These are phyloP conservation scores for Crax fasciolata DNA, from an alignment of 2,797 vertebrate species.

Conservation along the genomic window DNA sequence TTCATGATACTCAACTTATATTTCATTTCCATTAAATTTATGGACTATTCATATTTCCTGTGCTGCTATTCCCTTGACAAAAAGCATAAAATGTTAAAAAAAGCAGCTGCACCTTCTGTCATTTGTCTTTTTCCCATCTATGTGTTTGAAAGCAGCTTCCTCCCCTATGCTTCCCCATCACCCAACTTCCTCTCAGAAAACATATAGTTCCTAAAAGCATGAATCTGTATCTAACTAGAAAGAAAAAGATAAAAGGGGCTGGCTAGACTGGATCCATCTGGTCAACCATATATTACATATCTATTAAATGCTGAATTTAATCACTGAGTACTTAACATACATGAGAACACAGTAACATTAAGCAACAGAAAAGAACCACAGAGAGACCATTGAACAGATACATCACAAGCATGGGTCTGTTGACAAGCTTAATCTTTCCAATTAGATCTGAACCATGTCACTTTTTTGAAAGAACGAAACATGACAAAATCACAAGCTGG, in stretches of 20 bases:
- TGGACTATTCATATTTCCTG: not conserved
- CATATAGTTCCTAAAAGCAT: not conserved
- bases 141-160: not conserved
- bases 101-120: not conserved
- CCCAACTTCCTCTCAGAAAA: not conserved
- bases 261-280: not conserved
- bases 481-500: not conserved
- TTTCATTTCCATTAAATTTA: not conserved
- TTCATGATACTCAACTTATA: not conserved
- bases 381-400: not conserved
- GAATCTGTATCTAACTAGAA: not conserved
- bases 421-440: conserved; percentile 24
- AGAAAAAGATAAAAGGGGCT: not conserved
- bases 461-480: not conserved
- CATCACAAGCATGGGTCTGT: not conserved
- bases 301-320: conserved; percentile 15
- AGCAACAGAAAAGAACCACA: not conserved
- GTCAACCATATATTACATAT: not conserved
- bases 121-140: not conserved
- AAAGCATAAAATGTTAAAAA: conserved; percentile 17
- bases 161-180: not conserved
- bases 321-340: not conserved
- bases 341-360: not conserved
- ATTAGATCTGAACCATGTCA: not conserved
- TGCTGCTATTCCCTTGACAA: not conserved